Evolutionary conservation across 1,140 invertebrate species (phyloP).

Genomic region (Zaprionus ornatus): DNA sequence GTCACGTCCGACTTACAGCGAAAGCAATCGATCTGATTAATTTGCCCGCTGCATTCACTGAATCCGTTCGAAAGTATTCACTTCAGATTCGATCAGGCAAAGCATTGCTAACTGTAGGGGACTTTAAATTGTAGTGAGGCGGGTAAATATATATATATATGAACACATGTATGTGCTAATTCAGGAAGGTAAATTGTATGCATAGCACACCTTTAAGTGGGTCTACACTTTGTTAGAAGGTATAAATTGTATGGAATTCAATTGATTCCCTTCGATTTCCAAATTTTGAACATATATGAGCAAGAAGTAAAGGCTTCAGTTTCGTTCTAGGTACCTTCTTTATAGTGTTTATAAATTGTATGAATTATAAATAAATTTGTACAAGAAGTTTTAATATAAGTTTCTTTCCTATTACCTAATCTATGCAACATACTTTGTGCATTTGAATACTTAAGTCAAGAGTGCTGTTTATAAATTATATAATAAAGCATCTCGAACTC

Average conservation of each 20-base stretch:
- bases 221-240: no score
- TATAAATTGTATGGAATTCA: background rate
- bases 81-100: slow-evolving; percentile 29
- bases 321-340: no score
- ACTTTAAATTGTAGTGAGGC: slow-evolving; percentile 2
- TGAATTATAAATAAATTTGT: background rate
- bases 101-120: slow-evolving; percentile 10
- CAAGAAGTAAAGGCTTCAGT: background rate
- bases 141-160: background rate
- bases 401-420: background rate
- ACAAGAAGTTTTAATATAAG: background rate
- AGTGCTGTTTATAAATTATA: background rate
- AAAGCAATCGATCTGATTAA: slow-evolving; percentile 34
- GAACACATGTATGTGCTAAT: background rate
- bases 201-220: background rate
- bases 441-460: background rate
- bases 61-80: slow-evolving; percentile 37
- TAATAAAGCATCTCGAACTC: no score
- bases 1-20: slow-evolving; percentile 27
- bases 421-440: background rate
- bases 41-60: background rate
- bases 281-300: background rate
- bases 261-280: background rate
- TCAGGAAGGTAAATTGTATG: no score
- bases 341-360: no score